These are phyloP conservation scores for Pemphredon lugubris DNA, from an alignment of 2,888 invertebrate species.

Conservation along the genomic window DNA sequence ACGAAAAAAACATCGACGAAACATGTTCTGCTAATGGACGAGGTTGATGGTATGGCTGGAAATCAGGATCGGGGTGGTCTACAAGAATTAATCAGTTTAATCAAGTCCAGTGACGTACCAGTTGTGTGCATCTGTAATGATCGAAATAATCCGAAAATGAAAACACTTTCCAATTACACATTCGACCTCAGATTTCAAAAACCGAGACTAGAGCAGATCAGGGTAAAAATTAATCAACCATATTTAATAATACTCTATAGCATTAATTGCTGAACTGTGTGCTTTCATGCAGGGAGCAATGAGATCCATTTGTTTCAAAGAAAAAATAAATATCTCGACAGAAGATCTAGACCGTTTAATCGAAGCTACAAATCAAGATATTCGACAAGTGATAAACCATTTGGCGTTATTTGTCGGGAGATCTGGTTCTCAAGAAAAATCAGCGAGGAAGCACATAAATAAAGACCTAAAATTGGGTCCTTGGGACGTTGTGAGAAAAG, in stretches of 20 bases:
- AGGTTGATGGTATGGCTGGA: constrained; percentile 99
- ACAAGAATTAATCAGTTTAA: constrained; percentile 95
- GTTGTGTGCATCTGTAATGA: constrained; percentile 99
- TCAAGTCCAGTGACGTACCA: constrained; percentile 93
- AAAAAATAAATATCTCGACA: constrained; percentile 90
- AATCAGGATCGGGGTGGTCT: constrained; percentile 99
- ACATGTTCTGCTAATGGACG: constrained; percentile 99
- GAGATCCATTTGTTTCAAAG: constrained; percentile 95
- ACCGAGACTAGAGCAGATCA: constrained; percentile 95
- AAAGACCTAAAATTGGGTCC: constrained; percentile 95
- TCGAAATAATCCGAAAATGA: constrained; percentile 94
- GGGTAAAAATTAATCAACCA: constrained; percentile 82
- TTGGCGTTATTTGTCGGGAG: constrained; percentile 89
- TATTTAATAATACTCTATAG: constrained; percentile 2
- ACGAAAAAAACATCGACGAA: constrained; percentile 81
- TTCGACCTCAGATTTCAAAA: constrained; percentile 94
- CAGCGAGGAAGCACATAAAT: constrained; percentile 76
- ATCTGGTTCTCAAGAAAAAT: constrained; percentile 27
- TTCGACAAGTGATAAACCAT: constrained; percentile 95
- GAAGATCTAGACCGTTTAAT: constrained; percentile 93
- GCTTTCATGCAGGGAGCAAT: constrained; percentile 87
- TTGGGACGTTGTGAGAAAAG: constrained; percentile 95
- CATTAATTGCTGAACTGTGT: neutral
- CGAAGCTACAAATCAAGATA: constrained; percentile 93
- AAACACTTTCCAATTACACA: constrained; percentile 95